Evolutionary conservation across 2,797 vertebrate genomes (phyloP), one percentile per base, ranked within the genome.

Genomic region (Calcarius lapponicus): DNA sequence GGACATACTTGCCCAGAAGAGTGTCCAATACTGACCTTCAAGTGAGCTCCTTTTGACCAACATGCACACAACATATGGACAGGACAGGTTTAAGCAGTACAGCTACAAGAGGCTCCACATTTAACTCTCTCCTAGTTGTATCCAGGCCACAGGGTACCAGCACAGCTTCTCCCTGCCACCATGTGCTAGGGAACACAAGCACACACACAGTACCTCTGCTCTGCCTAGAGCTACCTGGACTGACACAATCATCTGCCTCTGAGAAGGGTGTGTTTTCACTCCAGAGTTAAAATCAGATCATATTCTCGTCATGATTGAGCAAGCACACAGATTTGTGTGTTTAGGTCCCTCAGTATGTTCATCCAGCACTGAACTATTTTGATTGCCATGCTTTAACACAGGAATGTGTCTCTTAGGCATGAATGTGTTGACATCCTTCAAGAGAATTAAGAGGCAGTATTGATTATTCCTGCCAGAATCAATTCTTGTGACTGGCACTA

Each of bases 381-480:
- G 14, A 24, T 38, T 21, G 20, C 32, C 29, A 8, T 9, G 7
- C 0, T 0, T 38, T 73, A 72, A 66, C 29, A 66, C 2, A 15
- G 26, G 19, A 80, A 61, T 21, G 25, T 22, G 2, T 54, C 48
- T 60, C 21, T 48, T 53, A 75, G 50, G 21, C 29, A 40, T 7
- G 3, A 50, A 24, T 28, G 2, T 32, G 32, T 13, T 79, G 43
- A 72, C 25, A 29, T 3, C 9, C 1, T 40, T 76, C 34, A 47
- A 72, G 47, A 69, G 12, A 76, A 76, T 74, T 92, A 67, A 84
- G 56, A 87, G 28, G 50, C 16, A 57, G 9, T 18, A 88, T 24
- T 66, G 80, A 79, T 88, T 84, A 70, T 45, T 62, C 45, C 71
- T 71, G 61, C 12, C 43, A 80, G 78, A 84, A 88, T 47, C 38